Base-by-base conservation (phyloP, 1,140 invertebrate genomes). In the Gryllus bimaculatus region DNA sequence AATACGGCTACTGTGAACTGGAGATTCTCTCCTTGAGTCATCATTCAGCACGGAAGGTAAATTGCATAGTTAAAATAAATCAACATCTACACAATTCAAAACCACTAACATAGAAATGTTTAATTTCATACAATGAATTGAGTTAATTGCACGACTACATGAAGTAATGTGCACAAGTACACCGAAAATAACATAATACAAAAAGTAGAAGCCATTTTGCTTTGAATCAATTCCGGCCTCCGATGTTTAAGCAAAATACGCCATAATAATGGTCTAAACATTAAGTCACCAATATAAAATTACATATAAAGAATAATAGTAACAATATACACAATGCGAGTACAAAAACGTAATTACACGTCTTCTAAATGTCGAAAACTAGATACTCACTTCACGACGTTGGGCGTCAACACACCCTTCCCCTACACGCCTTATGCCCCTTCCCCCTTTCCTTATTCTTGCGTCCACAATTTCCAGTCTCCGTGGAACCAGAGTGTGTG, bases 321-420 rank as follows among this genome's bases (percentile, higher is more conserved):
- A 2, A 66, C 54, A 66, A 66, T 18, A 1, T 13, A 13, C 10
- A 10, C 3, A 18, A 66, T 13, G 54, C 18, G 10, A 66, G 10
- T 10, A 66, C 18, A 66, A 66, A 66, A 18, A 66, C 10, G 54
- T 13, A 10, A 66, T 13, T 13, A 18, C 10, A 66, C 18, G 10
- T 66, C 18, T 13, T 10, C 54, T 66, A 13, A 66, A 13, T 18
- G 18, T 3, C 18, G 10, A 66, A 66, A 66, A 66, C 18, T 66
- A 13, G 18, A 66, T 66, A 66, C 54, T 66, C 54, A 66, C 54
- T 66, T 13, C 18, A 18, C 54, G 10, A 66, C 7, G 54, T 66
- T 66, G 54, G 54, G 54, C 54, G 54, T 66, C 54, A 66, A 66
- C 54, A 66, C 54, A 66, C 54, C 54, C 54, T 66, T 66, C 54